A percentile compares a stretch with the other conserved stretches of the same genome.
These are phyloP conservation scores for Phallusia fumigata DNA, from an alignment of 23 tunicate genomes.

Conservation along the genomic window DNA sequence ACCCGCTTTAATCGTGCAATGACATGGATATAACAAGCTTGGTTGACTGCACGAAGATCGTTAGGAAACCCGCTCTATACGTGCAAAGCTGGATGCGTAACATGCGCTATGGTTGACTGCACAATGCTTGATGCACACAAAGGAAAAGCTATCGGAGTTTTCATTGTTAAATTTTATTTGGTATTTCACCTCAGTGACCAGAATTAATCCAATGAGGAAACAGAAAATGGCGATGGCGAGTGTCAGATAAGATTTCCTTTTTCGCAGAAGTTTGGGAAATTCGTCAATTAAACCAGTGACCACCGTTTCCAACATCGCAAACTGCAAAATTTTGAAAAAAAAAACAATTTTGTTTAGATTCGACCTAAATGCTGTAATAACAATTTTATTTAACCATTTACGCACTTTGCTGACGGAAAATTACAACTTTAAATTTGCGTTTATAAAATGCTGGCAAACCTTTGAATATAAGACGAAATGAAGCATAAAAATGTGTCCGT, in stretches of 20 bases:
- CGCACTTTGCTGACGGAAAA: not conserved
- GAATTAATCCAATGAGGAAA: slow-evolving; percentile 78
- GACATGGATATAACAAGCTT: no score
- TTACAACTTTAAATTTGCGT: slow-evolving; percentile 1
- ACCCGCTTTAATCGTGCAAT: no score
- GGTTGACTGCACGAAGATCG: no score
- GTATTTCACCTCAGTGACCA: slow-evolving; percentile 89
- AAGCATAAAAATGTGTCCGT: no score
- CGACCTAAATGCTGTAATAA: not conserved
- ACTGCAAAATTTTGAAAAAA: slow-evolving; percentile 20
- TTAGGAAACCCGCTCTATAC: no score
- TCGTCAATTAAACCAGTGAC: slow-evolving; percentile 87
- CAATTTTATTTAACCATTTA: not conserved
- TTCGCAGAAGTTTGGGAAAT: slow-evolving; percentile 57
- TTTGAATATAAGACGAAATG: not conserved
- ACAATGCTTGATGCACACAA: no score
- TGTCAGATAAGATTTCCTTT: slow-evolving; percentile 50
- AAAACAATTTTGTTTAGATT: not conserved
- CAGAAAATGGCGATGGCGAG: slow-evolving; percentile 42
- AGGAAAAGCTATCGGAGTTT: no score
- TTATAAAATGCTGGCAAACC: not conserved
- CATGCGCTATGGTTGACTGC: no score
- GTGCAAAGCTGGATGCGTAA: no score
- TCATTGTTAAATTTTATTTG: no score
- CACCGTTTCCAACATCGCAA: slow-evolving; percentile 93